Percentiles rank a stretch among this genome's conserved stretches.
Evolutionary conservation across 1,140 invertebrate species (phyloP).

Genomic region (Homarus americanus): DNA sequence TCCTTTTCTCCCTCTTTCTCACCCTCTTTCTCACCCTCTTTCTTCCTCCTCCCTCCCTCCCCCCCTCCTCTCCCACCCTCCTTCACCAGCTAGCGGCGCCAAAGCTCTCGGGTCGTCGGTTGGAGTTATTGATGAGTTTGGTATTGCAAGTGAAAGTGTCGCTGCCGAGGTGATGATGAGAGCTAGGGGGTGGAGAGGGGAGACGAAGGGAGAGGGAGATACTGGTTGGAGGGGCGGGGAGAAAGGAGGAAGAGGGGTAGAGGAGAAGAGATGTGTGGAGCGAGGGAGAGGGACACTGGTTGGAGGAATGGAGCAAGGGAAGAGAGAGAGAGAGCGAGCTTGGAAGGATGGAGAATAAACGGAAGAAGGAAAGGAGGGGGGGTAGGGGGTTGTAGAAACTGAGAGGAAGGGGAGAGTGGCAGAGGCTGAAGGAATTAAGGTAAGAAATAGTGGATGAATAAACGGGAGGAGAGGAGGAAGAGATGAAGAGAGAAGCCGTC

Average conservation of each 20-base stretch:
- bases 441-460: too few relatives aligned
- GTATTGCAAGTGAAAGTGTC: constrained; percentile 36
- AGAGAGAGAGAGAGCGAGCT: not conserved
- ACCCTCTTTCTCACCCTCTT: constrained; percentile 30
- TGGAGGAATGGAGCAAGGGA: not conserved
- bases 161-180: not conserved
- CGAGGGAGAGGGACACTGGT: not conserved
- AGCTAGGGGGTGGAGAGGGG: not conserved
- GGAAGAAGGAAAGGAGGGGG: too few relatives aligned
- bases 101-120: constrained; percentile 5
- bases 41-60: constrained; percentile 4
- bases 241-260: not conserved
- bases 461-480: not conserved
- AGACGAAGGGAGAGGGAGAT: not conserved
- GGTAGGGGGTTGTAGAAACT: too few relatives aligned
- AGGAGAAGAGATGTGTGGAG: not conserved
- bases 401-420: not conserved
- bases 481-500: not conserved
- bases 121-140: constrained; percentile 41
- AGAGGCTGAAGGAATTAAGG: too few relatives aligned
- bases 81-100: not conserved
- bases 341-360: too few relatives aligned
- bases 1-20: constrained; percentile 16
- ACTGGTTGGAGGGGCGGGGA: not conserved
- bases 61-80: not conserved